Evolutionary conservation across 2,888 invertebrate species (phyloP).

Genomic region (Drosophila borealis): DNA sequence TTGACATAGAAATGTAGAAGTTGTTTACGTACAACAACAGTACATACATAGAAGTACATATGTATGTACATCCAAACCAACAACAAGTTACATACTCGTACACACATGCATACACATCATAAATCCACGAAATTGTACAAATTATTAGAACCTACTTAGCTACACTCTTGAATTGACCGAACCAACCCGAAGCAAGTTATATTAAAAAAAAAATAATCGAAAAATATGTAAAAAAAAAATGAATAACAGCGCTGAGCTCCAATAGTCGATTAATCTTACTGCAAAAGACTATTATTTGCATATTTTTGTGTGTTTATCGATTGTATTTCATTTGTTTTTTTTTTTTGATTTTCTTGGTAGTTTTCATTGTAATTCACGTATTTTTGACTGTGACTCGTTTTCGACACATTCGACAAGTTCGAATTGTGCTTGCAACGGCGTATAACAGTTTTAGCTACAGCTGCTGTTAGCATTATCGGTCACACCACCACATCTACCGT

Average conservation of each 20-base stretch:
- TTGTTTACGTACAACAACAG: conserved; percentile 7
- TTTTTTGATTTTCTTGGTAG: conserved; percentile 3
- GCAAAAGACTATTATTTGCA: conserved; percentile 20
- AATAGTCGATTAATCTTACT: conserved; percentile 18
- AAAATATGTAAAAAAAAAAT: background rate
- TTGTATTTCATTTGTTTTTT: background rate
- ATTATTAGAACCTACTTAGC: conserved; percentile 33
- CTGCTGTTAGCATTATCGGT: conserved; percentile 6
- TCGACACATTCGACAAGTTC: conserved; percentile 1
- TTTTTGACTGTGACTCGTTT: conserved; percentile 9
- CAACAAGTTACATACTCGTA: conserved; percentile 19
- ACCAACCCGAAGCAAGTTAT: conserved; percentile 32
- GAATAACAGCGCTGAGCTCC: conserved; percentile 29
- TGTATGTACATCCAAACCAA: conserved; percentile 17
- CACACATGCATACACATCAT: conserved; percentile 26
- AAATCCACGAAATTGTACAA: conserved; percentile 35
- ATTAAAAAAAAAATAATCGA: background rate
- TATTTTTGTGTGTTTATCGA: conserved; percentile 6
- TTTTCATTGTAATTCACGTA: conserved; percentile 8
- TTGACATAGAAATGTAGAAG: conserved; percentile 2
- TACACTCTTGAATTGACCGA: conserved; percentile 35
- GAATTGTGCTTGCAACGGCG: conserved; percentile 4
- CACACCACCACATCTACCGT: background rate
- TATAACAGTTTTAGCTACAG: conserved; percentile 9
- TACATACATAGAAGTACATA: conserved; percentile 35